Base-by-base conservation (phyloP, 2,888 invertebrate species). In the Epistrophe eligans region DNA sequence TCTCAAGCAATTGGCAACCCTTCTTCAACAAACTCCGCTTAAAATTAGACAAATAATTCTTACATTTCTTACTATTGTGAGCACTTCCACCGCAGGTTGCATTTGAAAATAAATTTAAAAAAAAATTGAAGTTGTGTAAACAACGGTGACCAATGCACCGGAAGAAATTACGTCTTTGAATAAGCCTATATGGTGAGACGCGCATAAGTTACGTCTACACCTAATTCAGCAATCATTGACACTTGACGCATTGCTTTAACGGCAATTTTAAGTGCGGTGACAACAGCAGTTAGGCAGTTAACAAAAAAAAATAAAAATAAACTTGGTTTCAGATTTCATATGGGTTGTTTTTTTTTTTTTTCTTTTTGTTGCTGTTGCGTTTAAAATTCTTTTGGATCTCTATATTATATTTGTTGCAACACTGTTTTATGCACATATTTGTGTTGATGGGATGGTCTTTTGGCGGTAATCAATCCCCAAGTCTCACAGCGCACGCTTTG, bases 391-490 rank as follows among this genome's bases (percentile, higher is more conserved):
- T 45, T n/a, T 48, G n/a, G 24, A 19, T 32, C 38, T 17, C 4
- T n/a, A n/a, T 10, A 10, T 52, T 13, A 10, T 24, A 7, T 24
- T 24, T 28, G 0, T 28, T 28, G 13, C 24, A 24, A 13, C 52
- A 52, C 13, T 24, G 7, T n/a, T n/a, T 2, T 17, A 0, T 57
- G 15, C 5, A 24, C 24, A 24, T 24, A 6, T 8, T 35, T 76
- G 24, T 76, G 28, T 79, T 79, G 74, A 79, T 87, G 82, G 79
- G 70, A 85, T 81, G 77, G 57, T 83, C 85, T 83, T 80, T 80
- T 66, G 77, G 77, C 60, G 55, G 77, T 84, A 62, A 62, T 62
- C 62, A 62, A 62, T 43, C 24, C 24, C 40, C 24, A n/a, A 50
- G 60, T 77, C 66, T 52, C 66, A 76, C 50, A 80, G 24, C 24